Base-by-base conservation (phyloP, 2,888 invertebrate species). In the Yponomeuta sedellus region DNA sequence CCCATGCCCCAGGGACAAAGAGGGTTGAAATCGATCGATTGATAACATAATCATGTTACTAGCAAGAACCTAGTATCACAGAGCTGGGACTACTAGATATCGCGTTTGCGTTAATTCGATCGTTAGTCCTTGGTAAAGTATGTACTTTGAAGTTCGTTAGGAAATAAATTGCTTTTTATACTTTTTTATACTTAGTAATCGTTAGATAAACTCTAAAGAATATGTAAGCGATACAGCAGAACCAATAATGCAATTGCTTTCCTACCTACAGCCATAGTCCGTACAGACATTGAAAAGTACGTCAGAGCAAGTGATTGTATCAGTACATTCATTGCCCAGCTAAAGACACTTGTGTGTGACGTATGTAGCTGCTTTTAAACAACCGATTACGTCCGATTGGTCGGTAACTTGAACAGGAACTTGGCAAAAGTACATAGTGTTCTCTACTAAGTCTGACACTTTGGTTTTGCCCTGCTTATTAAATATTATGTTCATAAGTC, bases 341-440 rank as follows among this genome's bases (percentile, higher is more conserved):
- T 52, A 52, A 52, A 52, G 44, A 52, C 44, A 52, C 16, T n/a
- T n/a, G n/a, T n/a, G 44, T 5, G 44, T 52, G 44, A 52, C 16
- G 44, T 52, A 52, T 52, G 44, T 52, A 52, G 44, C 16, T 16
- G 44, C 44, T 16, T 52, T 52, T 16, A 59, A 25, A 59, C 59
- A 25, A 25, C 25, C 20, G 59, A 59, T 59, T 59, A 59, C 59
- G 59, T 59, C 59, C 59, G 59, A 22, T 59, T 59, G 25, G 16
- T 10, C 22, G 59, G 59, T 22, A 20, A 59, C 59, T 25, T 59
- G 25, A 59, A 20, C 25, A 59, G 20, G 59, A 59, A 59, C 44
- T 16, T 2, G 44, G 5, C 44, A 4, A 16, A 52, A 52, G 12
- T 16, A 16, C 44, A 12, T 52, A 16, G 44, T 52, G 2, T 52